These are phyloP conservation scores for Cichlasoma orientale DNA, from an alignment of 2,797 vertebrate genomes.

Conservation along the genomic window DNA sequence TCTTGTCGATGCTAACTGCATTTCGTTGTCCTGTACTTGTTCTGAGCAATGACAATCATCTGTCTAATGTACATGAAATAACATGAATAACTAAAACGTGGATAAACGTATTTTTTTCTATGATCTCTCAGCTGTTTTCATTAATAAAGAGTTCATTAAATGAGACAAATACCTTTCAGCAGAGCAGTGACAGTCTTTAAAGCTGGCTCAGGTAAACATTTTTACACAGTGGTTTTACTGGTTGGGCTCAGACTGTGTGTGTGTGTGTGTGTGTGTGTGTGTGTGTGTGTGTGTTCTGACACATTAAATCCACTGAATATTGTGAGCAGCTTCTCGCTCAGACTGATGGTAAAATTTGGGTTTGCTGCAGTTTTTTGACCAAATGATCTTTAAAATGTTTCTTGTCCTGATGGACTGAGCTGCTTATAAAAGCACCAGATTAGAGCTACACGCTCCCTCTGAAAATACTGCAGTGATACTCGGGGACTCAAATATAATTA, in stretches of 20 bases:
- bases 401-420: too few species aligned
- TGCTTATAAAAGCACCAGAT: too few species aligned
- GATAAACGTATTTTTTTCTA: too few species aligned
- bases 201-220: background rate
- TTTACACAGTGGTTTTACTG: background rate
- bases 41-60: too few species aligned
- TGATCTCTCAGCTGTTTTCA: too few species aligned
- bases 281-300: background rate
- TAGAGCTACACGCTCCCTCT: too few species aligned
- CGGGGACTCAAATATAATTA: background rate
- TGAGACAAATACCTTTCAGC: background rate
- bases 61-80: too few species aligned
- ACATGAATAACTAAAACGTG: too few species aligned
- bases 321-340: background rate
- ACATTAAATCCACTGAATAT: background rate
- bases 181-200: background rate
- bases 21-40: too few species aligned
- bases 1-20: too few species aligned
- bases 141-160: too few species aligned
- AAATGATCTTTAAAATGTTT: background rate
- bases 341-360: background rate
- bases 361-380: background rate
- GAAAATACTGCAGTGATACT: background rate
- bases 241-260: background rate
- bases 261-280: too few species aligned